Percentiles rank a stretch among this genome's conserved stretches.
These are phyloP conservation scores for Atractosteus spatula DNA, from an alignment of 2,113 vertebrate species.

Conservation along the genomic window DNA sequence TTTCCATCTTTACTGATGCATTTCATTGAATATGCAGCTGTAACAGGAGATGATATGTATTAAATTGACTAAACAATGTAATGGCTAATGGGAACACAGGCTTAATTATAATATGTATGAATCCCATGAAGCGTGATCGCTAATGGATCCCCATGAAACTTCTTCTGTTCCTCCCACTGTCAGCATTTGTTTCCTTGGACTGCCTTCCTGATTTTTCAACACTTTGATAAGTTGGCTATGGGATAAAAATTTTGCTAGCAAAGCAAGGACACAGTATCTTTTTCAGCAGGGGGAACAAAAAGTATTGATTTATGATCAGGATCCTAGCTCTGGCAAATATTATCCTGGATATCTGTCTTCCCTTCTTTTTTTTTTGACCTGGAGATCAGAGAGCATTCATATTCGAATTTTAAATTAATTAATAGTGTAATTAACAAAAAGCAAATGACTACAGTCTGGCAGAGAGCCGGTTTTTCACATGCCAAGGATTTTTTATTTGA, in stretches of 20 bases:
- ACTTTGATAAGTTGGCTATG: neutral
- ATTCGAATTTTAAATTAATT: no score
- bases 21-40: conserved; percentile 3
- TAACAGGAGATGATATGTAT: conserved; percentile 4
- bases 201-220: neutral
- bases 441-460: no score
- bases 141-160: conserved; percentile 15
- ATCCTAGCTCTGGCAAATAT: no score
- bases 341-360: no score
- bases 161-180: neutral
- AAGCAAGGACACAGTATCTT: neutral
- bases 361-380: no score
- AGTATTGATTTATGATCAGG: no score
- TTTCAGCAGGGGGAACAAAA: neutral
- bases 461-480: no score
- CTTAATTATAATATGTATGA: conserved; percentile 13
- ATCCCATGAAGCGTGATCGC: neutral
- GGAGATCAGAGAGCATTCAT: no score
- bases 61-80: conserved; percentile 1
- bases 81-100: conserved; percentile 7
- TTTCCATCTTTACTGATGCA: conserved; percentile 3
- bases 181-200: neutral
- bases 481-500: no score
- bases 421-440: no score
- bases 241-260: neutral